A percentile compares a stretch with the other conserved stretches of the same genome.
phyloP scores from a whole-genome alignment of 2,797 vertebrate genomes.

The Macropodus opercularis region DNA sequence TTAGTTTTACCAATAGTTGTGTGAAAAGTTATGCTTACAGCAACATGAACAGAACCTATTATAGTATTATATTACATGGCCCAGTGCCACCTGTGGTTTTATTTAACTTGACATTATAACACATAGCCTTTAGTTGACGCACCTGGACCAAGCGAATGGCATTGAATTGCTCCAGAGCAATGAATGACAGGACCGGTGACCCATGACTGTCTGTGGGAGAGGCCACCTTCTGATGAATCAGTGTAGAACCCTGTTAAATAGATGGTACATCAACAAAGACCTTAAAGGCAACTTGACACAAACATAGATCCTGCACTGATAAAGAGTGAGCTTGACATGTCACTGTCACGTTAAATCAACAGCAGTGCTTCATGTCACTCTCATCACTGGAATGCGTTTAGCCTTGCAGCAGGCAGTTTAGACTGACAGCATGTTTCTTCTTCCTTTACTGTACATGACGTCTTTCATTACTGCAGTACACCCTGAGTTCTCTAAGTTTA shows the following conservation, averaged over 20 bases:
- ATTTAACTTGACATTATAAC: background rate
- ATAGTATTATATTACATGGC: too few species aligned
- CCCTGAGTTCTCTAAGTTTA: too few species aligned
- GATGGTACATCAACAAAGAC: constrained; percentile 6
- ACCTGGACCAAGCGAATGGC: constrained; percentile 90
- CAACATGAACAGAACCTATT: background rate
- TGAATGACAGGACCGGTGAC: constrained; percentile 90
- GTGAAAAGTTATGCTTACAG: too few species aligned
- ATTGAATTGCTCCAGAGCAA: constrained; percentile 91
- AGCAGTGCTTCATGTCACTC: background rate
- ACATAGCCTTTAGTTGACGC: constrained; percentile 22
- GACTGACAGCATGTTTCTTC: too few species aligned
- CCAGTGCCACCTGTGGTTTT: background rate
- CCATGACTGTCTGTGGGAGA: constrained; percentile 86
- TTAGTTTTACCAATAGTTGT: too few species aligned
- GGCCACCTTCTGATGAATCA: constrained; percentile 93
- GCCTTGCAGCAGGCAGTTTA: too few species aligned
- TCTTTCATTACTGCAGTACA: too few species aligned
- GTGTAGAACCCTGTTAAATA: constrained; percentile 85
- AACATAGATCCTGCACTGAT: background rate
- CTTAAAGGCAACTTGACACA: background rate
- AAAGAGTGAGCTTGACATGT: background rate
- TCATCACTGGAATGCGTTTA: too few species aligned
- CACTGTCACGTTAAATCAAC: too few species aligned
- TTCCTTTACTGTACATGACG: too few species aligned